Percentiles rank a stretch among this genome's conserved stretches.
Evolutionary conservation across 2,113 vertebrate genomes (phyloP).

Genomic region (Charadrius vociferus): DNA sequence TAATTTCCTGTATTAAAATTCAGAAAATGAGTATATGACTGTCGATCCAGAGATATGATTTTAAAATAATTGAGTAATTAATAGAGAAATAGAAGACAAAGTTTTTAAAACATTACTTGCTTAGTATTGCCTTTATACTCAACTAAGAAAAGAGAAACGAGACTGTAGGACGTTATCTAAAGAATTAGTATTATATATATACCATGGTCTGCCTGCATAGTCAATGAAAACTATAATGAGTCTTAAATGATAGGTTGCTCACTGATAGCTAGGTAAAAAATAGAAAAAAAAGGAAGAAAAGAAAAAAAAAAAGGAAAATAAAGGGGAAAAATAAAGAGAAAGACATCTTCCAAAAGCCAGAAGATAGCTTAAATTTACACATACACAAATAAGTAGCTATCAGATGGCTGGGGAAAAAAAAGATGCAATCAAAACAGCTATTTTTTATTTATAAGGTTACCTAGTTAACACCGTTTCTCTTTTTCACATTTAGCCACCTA

Average conservation of each 20-base stretch:
- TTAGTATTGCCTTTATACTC: background rate
- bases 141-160: background rate
- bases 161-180: background rate
- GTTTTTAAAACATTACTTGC: background rate
- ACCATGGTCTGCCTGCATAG: background rate
- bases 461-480: conserved; percentile 12
- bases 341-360: background rate
- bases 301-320: background rate
- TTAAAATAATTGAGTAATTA: background rate
- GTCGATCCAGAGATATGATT: background rate
- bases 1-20: background rate
- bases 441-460: background rate
- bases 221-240: background rate
- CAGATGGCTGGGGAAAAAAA: background rate
- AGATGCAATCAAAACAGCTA: background rate
- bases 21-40: background rate
- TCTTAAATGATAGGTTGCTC: background rate
- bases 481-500: conserved; percentile 27
- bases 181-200: background rate
- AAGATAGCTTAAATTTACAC: background rate
- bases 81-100: background rate
- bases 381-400: background rate
- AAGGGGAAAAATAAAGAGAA: background rate
- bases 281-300: background rate
- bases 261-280: background rate